Evolutionary conservation across 2,113 vertebrate species (phyloP).

Genomic region (Halichoerus grypus): DNA sequence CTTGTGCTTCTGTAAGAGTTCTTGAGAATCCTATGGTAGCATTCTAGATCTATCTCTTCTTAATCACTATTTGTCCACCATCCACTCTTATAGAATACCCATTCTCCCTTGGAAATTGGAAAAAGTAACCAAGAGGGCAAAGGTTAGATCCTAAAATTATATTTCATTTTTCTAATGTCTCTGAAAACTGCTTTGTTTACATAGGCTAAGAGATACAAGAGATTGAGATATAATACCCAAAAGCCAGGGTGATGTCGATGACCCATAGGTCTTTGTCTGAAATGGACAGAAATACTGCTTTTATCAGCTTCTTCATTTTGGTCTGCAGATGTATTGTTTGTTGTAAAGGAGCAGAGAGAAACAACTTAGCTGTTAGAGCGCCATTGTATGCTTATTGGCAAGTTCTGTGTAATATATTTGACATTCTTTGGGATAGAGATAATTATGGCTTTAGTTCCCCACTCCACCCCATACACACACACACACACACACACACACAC

Average conservation of each 20-base stretch:
- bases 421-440: not conserved
- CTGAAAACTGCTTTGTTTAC: not conserved
- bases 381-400: not conserved
- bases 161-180: not conserved
- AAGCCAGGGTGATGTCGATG: not conserved
- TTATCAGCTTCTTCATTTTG: not conserved
- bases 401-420: not conserved
- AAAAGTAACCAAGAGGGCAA: not conserved
- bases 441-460: slow-evolving; percentile 6
- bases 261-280: not conserved
- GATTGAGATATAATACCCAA: not conserved
- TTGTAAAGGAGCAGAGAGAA: not conserved
- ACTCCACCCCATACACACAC: not conserved
- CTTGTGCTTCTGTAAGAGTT: not conserved
- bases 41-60: not conserved
- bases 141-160: not conserved
- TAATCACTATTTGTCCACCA: not conserved
- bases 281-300: not conserved
- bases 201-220: not conserved
- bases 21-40: not conserved
- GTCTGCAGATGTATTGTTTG: not conserved
- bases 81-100: not conserved
- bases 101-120: not conserved
- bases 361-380: not conserved
- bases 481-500: not conserved